Conservation (phyloP, 2,113 vertebrate genomes). For the Microcebus murinus region DNA sequence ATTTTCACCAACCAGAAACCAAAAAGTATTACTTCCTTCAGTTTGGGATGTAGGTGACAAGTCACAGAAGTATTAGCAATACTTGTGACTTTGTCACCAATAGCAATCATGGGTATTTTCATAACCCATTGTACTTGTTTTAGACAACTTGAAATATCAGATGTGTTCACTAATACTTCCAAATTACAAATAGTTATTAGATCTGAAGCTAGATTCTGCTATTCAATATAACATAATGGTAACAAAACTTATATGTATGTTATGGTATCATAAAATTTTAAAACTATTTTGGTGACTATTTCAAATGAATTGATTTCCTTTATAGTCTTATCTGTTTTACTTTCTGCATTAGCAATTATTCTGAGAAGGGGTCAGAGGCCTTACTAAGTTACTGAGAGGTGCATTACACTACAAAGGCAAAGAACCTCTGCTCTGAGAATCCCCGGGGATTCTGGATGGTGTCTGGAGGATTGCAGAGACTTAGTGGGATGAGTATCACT, state of each 20-base stretch:
- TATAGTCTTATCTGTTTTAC: background rate
- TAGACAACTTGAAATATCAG: background rate
- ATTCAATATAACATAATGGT: background rate
- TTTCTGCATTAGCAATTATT: conserved; percentile 23
- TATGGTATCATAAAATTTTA: background rate
- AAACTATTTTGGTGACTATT: background rate
- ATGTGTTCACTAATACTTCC: background rate
- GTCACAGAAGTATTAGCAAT: background rate
- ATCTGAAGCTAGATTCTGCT: background rate
- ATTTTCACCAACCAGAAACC: background rate
- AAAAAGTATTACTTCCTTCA: background rate
- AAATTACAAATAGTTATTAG: background rate
- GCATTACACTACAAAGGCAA: background rate
- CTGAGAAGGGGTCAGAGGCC: background rate
- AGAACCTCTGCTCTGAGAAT: background rate
- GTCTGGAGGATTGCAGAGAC: background rate
- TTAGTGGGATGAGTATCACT: background rate
- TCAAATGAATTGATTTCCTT: background rate
- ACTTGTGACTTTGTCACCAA: background rate
- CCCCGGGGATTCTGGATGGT: background rate
- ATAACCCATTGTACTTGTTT: background rate
- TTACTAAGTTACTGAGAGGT: background rate
- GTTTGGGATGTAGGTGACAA: background rate
- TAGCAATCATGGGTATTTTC: background rate
- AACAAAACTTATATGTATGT: background rate